A percentile compares a stretch with the other conserved stretches of the same genome.
phyloP scores from a whole-genome alignment of 2,113 vertebrate species.

The Callipepla californica region DNA sequence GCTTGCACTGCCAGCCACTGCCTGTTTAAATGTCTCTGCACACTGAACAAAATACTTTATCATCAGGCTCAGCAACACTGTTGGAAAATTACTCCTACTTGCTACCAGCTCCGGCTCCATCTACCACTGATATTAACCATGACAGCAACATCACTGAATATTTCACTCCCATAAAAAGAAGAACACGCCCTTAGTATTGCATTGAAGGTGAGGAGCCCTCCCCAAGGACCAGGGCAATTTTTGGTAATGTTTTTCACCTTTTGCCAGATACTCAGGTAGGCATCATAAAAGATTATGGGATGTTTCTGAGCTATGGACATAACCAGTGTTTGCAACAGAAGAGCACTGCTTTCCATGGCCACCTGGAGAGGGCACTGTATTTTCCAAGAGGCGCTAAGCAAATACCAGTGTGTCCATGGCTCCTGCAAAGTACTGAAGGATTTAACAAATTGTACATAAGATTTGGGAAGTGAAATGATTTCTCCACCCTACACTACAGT shows the following conservation, averaged over 20 bases:
- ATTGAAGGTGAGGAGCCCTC: neutral
- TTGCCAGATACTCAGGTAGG: neutral
- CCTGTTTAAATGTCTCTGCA: neutral
- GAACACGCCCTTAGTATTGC: neutral
- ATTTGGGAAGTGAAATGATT: neutral
- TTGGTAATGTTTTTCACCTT: neutral
- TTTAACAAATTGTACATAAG: neutral
- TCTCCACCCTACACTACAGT: neutral
- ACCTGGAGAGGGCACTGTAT: no score
- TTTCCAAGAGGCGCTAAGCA: accelerated
- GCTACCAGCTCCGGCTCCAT: neutral
- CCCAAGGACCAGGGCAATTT: neutral
- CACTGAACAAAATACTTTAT: neutral
- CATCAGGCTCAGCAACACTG: neutral
- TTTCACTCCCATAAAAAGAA: neutral
- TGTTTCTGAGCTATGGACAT: neutral
- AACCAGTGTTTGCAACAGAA: neutral
- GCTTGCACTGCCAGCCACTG: neutral
- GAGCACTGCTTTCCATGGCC: neutral
- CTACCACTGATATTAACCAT: neutral
- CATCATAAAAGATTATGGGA: neutral
- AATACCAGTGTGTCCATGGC: accelerated
- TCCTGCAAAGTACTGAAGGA: neutral
- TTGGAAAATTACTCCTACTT: neutral
- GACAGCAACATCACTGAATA: neutral